Percentiles rank a stretch among this genome's conserved stretches.
phyloP scores from a whole-genome alignment of 2,113 vertebrate species.

The Halichoerus grypus region DNA sequence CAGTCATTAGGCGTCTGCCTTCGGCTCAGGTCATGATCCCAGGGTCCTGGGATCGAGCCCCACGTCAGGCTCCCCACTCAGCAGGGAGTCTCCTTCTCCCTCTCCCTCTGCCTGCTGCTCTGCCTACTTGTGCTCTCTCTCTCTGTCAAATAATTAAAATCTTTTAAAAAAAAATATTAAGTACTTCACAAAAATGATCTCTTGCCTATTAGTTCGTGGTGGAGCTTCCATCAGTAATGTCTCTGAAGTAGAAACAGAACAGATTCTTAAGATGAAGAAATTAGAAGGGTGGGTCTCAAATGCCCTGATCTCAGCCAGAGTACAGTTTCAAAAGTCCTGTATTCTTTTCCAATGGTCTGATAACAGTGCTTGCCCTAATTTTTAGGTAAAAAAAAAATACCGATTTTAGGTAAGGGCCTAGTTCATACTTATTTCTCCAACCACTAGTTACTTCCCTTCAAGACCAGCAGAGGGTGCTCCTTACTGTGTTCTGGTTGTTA shows the following conservation, averaged over 20 bases:
- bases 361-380: not conserved
- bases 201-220: not conserved
- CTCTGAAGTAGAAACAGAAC: not conserved
- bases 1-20: too few relatives aligned
- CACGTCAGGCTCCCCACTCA: too few relatives aligned
- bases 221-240: not conserved
- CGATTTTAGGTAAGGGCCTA: not conserved
- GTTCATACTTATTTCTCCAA: not conserved
- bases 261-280: not conserved
- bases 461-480: slow-evolving; percentile 81
- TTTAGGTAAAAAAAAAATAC: slow-evolving; percentile 34
- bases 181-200: not conserved
- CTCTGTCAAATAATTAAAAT: too few relatives aligned
- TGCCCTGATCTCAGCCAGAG: not conserved
- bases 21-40: too few relatives aligned
- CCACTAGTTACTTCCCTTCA: not conserved
- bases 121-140: too few relatives aligned
- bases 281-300: not conserved
- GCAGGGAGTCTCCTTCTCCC: too few relatives aligned
- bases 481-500: not conserved
- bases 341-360: not conserved
- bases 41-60: too few relatives aligned
- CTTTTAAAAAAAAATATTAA: not conserved
- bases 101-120: too few relatives aligned
- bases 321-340: not conserved